These are phyloP conservation scores for Syngnathus floridae DNA, from an alignment of 2,113 vertebrate species.

Conservation along the genomic window DNA sequence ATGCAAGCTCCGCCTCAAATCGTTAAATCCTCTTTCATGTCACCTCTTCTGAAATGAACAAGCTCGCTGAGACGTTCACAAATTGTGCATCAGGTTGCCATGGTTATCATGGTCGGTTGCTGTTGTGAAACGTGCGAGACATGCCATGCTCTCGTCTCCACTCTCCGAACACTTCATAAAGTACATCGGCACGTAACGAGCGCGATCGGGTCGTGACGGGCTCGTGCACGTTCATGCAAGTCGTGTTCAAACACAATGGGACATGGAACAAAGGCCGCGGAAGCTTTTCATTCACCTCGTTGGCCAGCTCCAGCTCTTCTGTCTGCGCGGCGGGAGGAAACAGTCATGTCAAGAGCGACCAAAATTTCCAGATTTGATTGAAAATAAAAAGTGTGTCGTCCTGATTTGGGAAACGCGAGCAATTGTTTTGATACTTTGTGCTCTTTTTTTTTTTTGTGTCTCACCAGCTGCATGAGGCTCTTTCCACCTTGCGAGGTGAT, in stretches of 20 bases:
- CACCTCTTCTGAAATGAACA: not conserved
- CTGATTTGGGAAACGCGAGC: not conserved
- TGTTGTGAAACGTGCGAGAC: not conserved
- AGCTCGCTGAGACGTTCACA: slow-evolving; percentile 22
- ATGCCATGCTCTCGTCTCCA: not conserved
- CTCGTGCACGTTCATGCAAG: slow-evolving; percentile 44
- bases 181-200: not conserved
- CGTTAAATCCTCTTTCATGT: not conserved
- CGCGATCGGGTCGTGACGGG: not conserved
- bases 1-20: too few relatives aligned
- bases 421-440: not conserved
- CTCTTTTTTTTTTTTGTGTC: slow-evolving; percentile 22
- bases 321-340: slow-evolving; percentile 71
- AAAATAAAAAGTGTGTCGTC: not conserved
- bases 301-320: slow-evolving; percentile 96
- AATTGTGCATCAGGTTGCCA: slow-evolving; percentile 46
- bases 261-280: slow-evolving; percentile 45
- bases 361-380: not conserved
- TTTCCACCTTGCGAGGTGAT: slow-evolving; percentile 93
- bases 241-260: slow-evolving; percentile 43
- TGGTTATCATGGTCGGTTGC: slow-evolving; percentile 30
- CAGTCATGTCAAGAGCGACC: not conserved
- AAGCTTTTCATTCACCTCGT: slow-evolving; percentile 72
- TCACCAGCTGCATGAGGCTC: slow-evolving; percentile 93
- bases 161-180: not conserved